Evolutionary conservation across 2,888 invertebrate species (phyloP), one percentile per base, ranked within the genome.

Genomic region (Eristalinus aeneus): DNA sequence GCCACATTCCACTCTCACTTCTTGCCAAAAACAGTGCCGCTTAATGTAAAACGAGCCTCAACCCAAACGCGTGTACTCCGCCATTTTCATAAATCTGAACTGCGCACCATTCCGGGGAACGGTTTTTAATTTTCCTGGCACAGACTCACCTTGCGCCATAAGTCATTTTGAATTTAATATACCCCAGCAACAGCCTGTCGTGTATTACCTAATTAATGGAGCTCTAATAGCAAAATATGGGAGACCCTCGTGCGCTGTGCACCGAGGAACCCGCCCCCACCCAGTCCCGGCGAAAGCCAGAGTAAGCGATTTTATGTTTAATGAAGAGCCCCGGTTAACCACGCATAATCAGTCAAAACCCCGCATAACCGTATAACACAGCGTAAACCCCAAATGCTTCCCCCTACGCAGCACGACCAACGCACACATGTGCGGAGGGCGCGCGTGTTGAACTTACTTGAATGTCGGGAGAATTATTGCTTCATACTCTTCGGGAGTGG

Each of bases 381-480:
- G 61, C 63, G 11, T 27, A 46, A 11, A 60, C 58, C 11, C 34
- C 27, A 27, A 27, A 27, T 27, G 2, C 2, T 27, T 27, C 27
- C 27, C 27, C 27, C 27, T 27, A 2, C 27, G 27, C n/a, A n/a
- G 12, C 32, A 65, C 11, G 16, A 46, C 27, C 46, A 12, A 9
- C 53, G 63, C n/a, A 58, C 12, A 65, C 16, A 23, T 10, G 9
- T 16, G 8, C 27, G 11, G 12, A 10, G 0, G 2, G 12, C 53
- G 8, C 16, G 74, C 61, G 27, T 9, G 56, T 8, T 20, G 53
- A 61, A 91, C 94, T 94, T 93, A 98, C 98, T 96, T 96, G 93
- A 96, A 95, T 88, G 96, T 96, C 72, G 98, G 97, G 89, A 98
- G 94, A 90, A 98, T 95, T 88, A 96, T 95, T 88, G 94, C 94